Conservation (phyloP, 2,888 invertebrate species). For the Amblyjoppa fuscipennis region DNA sequence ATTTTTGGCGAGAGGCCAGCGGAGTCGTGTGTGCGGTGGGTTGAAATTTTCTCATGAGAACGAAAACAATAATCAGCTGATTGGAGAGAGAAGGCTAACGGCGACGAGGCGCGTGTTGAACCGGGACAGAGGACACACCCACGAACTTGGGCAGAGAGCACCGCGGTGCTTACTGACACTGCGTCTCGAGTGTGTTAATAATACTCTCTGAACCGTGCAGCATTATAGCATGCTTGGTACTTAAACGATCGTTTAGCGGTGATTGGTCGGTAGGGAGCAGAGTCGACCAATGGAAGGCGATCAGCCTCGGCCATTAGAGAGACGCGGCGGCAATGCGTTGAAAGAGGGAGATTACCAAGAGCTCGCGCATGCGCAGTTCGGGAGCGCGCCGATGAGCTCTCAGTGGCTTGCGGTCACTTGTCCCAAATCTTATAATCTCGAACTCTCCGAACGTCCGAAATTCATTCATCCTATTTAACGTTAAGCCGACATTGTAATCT, state of each 20-base stretch:
- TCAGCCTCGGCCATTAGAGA: too few species aligned
- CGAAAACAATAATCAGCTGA: slow-evolving; percentile 84
- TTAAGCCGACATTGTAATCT: too few species aligned
- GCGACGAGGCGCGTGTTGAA: slow-evolving; percentile 15
- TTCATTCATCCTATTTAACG: too few species aligned
- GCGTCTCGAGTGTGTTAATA: background rate
- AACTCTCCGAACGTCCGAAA: too few species aligned
- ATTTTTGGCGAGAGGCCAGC: slow-evolving; percentile 8
- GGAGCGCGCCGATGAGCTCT: background rate
- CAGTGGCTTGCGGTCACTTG: too few species aligned
- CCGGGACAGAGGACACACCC: slow-evolving; percentile 22
- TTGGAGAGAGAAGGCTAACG: slow-evolving; percentile 66
- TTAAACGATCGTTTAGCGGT: background rate
- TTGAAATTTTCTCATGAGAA: slow-evolving; percentile 64
- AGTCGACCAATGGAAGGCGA: background rate
- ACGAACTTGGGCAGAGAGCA: background rate
- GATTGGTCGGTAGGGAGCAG: slow-evolving; percentile 5
- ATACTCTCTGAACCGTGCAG: background rate
- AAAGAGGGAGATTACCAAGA: background rate
- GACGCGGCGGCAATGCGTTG: background rate
- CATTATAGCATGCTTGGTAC: background rate
- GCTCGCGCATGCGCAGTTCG: slow-evolving; percentile 9
- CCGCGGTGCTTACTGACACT: slow-evolving; percentile 11
- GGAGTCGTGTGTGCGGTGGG: background rate
- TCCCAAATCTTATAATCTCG: too few species aligned